Conservation (phyloP, 1,140 invertebrate species). For the Rhagoletis pomonella region DNA sequence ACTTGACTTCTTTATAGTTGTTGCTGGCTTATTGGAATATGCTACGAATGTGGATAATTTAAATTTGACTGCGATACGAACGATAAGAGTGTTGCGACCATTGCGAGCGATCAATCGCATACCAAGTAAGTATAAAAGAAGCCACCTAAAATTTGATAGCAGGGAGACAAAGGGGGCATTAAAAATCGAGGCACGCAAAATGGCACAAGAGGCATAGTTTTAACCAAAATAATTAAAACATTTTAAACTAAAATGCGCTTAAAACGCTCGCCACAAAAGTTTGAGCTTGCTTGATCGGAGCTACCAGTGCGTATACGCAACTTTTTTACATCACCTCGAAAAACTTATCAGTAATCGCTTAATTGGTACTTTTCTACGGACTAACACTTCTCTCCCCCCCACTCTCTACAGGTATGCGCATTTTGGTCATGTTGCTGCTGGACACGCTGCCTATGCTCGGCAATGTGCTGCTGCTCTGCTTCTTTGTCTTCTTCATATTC, state of each 20-base stretch:
- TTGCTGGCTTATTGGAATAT: slow-evolving; percentile 96
- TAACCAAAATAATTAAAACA: too few relatives aligned
- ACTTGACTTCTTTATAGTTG: slow-evolving; percentile 98
- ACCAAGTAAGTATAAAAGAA: slow-evolving; percentile 90
- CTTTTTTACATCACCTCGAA: background rate
- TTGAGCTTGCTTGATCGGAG: background rate
- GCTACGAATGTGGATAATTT: slow-evolving; percentile 97
- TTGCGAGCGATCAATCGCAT: slow-evolving; percentile 99
- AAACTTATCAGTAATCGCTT: background rate
- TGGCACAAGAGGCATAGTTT: too few relatives aligned
- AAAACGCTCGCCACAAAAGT: too few relatives aligned
- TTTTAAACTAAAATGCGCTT: too few relatives aligned
- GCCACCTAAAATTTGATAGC: background rate
- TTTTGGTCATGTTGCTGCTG: slow-evolving; percentile 97
- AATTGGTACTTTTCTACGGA: too few relatives aligned
- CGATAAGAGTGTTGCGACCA: slow-evolving; percentile 96
- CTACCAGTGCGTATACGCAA: background rate
- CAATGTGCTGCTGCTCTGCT: slow-evolving; percentile 98
- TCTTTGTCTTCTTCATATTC: slow-evolving; percentile 99
- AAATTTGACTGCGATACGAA: slow-evolving; percentile 98
- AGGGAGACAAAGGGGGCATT: background rate
- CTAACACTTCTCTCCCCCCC: background rate
- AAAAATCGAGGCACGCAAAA: background rate
- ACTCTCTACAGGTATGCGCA: slow-evolving; percentile 90
- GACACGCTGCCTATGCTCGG: slow-evolving; percentile 99